These are phyloP conservation scores for Dicrostonyx torquatus DNA, from an alignment of 2,797 vertebrate genomes.

Conservation along the genomic window DNA sequence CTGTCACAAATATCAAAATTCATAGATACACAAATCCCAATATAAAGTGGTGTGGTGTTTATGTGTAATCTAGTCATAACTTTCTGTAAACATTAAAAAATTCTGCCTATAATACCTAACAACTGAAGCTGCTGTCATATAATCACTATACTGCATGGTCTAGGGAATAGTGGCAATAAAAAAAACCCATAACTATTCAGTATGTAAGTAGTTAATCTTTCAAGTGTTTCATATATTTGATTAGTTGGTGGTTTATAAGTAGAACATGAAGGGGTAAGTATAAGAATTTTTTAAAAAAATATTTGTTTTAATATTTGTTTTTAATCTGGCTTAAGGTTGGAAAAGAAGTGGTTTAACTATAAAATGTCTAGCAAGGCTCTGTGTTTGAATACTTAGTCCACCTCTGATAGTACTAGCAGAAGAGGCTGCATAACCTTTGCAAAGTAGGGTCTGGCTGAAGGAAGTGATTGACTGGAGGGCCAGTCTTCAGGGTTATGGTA, in stretches of 20 bases:
- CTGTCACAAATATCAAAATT: background rate
- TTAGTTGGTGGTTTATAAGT: background rate
- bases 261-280: background rate
- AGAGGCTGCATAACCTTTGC: background rate
- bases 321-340: background rate
- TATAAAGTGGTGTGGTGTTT: background rate
- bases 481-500: background rate
- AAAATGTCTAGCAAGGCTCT: background rate
- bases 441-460: background rate
- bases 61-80: background rate
- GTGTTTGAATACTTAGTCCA: background rate
- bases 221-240: background rate
- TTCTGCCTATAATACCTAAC: background rate
- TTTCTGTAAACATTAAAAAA: background rate
- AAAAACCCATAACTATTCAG: background rate
- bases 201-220: background rate
- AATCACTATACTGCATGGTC: background rate
- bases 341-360: background rate
- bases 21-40: background rate
- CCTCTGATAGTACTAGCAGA: background rate
- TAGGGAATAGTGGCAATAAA: background rate
- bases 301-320: background rate
- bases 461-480: background rate
- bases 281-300: background rate
- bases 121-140: background rate